Conservation (phyloP, 2,888 invertebrate genomes). For the Leucophora obtusa region DNA sequence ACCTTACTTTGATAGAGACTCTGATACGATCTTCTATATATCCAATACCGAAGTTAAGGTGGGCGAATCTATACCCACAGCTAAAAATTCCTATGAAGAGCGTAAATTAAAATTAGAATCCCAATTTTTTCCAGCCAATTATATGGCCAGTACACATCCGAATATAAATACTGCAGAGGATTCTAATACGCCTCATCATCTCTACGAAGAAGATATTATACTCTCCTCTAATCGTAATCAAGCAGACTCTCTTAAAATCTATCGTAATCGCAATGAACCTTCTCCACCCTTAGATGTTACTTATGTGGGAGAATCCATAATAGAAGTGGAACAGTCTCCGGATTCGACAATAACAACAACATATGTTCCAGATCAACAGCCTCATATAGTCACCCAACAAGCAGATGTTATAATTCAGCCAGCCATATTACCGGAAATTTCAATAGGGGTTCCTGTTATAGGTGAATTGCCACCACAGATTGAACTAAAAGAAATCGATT, state of each 20-base stretch:
- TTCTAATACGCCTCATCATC: constrained; percentile 58
- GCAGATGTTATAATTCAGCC: constrained; percentile 78
- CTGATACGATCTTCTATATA: constrained; percentile 79
- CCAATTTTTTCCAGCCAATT: constrained; percentile 77
- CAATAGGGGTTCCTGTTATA: constrained; percentile 78
- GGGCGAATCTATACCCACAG: constrained; percentile 76
- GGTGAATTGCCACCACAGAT: constrained; percentile 79
- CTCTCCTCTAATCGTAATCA: constrained; percentile 75
- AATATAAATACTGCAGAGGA: constrained; percentile 47
- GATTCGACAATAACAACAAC: constrained; percentile 62
- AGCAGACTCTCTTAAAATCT: constrained; percentile 75
- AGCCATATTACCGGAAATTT: constrained; percentile 76
- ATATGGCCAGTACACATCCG: constrained; percentile 67
- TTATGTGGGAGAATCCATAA: constrained; percentile 78
- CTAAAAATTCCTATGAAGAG: constrained; percentile 65
- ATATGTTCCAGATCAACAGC: constrained; percentile 39
- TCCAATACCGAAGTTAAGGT: constrained; percentile 79
- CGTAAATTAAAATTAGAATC: constrained; percentile 73
- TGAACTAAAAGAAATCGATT: constrained; percentile 78
- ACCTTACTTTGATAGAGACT: constrained; percentile 75
- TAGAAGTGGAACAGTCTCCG: constrained; percentile 76
- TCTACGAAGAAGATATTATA: constrained; percentile 77
- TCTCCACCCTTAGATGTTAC: constrained; percentile 77
- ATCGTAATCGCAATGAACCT: constrained; percentile 68
- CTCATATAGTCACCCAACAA: constrained; percentile 53